phyloP scores from a whole-genome alignment of 2,113 vertebrate species.

The Urocynchramus pylzowi region DNA sequence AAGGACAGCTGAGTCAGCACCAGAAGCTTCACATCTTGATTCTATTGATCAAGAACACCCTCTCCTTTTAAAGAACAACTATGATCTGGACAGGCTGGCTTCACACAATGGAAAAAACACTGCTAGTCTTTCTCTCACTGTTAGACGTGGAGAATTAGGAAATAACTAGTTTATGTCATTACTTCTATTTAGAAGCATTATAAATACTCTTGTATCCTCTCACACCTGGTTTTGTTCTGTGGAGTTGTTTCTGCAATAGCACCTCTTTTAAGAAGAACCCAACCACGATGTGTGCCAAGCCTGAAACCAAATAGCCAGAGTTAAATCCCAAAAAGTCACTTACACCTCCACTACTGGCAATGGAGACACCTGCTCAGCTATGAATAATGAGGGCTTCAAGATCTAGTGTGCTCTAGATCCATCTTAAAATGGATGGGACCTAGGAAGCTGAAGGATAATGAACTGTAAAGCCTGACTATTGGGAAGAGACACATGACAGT shows the following conservation, averaged over 20 bases:
- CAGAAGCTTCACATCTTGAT: background rate
- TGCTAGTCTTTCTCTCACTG: background rate
- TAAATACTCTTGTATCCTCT: background rate
- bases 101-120: background rate
- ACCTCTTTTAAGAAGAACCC: background rate
- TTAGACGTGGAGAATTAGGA: background rate
- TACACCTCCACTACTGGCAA: background rate
- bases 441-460: background rate
- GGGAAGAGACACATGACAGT: background rate
- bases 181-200: background rate
- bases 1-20: background rate
- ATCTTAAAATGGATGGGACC: background rate
- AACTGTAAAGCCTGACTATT: background rate
- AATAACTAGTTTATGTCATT: background rate
- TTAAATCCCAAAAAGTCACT: background rate
- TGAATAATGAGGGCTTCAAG: background rate
- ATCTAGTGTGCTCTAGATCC: background rate
- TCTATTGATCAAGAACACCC: too few species aligned
- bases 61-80: too few species aligned
- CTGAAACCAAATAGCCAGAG: background rate
- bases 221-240: background rate
- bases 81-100: background rate
- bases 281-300: background rate
- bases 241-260: background rate
- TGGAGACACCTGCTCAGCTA: background rate